Conservation (phyloP, 2,113 vertebrate species). For the Aleadryas rufinucha region DNA sequence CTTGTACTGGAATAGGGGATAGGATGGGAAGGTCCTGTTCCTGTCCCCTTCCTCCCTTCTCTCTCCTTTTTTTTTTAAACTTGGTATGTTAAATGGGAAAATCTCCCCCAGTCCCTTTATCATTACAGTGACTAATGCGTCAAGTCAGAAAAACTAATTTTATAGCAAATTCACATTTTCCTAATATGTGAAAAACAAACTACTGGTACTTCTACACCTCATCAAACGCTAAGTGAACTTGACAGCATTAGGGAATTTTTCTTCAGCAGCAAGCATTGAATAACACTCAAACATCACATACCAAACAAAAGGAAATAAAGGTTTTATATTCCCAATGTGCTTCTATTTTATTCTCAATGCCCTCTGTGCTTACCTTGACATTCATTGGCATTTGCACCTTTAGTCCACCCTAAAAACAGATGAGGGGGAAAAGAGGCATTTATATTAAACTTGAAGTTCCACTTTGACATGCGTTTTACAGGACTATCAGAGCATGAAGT, state of each 20-base stretch:
- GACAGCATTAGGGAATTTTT: background rate
- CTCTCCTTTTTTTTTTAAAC: background rate
- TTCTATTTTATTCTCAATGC: background rate
- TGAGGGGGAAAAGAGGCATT: background rate
- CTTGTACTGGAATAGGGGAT: background rate
- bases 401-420: conserved; percentile 73
- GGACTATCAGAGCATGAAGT: background rate
- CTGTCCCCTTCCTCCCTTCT: too few species aligned
- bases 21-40: background rate
- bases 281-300: background rate
- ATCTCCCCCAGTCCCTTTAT: background rate
- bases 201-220: background rate
- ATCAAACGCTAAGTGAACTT: background rate
- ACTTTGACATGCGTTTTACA: background rate
- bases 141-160: background rate
- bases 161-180: background rate
- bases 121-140: background rate
- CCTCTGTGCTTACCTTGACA: conserved; percentile 71
- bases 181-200: background rate
- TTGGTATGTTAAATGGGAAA: background rate
- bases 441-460: background rate
- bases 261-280: background rate
- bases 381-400: conserved; percentile 82
- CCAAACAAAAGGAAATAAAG: background rate
- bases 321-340: background rate